Percentiles rank a stretch among this genome's conserved stretches.
These are phyloP conservation scores for Plutella xylostella DNA, from an alignment of 2,888 invertebrate species.

Conservation along the genomic window DNA sequence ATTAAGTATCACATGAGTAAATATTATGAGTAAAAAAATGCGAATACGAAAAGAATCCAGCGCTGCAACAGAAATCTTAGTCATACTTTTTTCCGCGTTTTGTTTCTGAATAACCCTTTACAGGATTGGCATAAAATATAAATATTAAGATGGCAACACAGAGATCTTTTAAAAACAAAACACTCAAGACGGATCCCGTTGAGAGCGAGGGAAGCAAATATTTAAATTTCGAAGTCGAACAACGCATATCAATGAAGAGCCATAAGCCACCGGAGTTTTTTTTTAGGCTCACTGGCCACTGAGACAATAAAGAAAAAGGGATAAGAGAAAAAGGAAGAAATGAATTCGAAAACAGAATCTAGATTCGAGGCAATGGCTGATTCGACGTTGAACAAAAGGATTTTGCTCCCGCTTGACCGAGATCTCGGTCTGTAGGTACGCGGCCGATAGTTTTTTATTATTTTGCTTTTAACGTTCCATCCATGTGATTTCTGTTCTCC, in stretches of 20 bases:
- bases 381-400: conserved; percentile 66
- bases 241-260: conserved; percentile 69
- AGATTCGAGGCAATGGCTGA: conserved; percentile 68
- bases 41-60: no score
- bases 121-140: conserved; percentile 32
- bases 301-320: conserved; percentile 67
- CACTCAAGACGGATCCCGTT: conserved; percentile 53
- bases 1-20: not conserved
- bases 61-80: no score
- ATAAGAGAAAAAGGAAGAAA: conserved; percentile 46
- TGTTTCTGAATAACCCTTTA: no score
- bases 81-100: no score
- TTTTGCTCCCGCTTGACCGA: conserved; percentile 65
- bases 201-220: conserved; percentile 60
- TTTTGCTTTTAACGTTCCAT: conserved; percentile 45
- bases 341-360: conserved; percentile 58
- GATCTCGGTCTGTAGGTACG: conserved; percentile 63
- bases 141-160: conserved; percentile 58
- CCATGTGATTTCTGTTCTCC: conserved; percentile 61
- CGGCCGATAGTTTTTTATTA: conserved; percentile 45
- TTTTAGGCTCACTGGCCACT: conserved; percentile 45
- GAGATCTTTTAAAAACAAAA: conserved; percentile 48
- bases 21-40: no score
- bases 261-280: conserved; percentile 66
- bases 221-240: conserved; percentile 70